Conservation (phyloP, 1,140 invertebrate genomes). For the Eulimnadia texana region DNA sequence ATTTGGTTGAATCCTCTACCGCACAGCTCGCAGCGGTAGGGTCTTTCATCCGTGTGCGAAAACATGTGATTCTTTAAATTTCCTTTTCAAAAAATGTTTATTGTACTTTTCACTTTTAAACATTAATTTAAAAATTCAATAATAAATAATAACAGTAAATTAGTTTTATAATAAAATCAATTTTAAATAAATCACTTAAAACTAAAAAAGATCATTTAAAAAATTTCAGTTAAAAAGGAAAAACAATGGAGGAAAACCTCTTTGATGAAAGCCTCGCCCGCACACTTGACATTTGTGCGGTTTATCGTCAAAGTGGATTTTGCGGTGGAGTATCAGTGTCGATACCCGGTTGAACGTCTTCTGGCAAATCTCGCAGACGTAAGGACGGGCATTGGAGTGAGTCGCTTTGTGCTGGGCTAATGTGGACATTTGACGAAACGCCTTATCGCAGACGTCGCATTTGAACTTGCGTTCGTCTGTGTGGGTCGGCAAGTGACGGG, state of each 20-base stretch:
- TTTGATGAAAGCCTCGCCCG: slow-evolving; percentile 60
- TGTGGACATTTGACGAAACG: slow-evolving; percentile 58
- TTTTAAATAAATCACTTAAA: slow-evolving; percentile 16
- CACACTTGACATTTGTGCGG: slow-evolving; percentile 55
- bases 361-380: slow-evolving; percentile 53
- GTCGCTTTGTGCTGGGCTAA: slow-evolving; percentile 57
- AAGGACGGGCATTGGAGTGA: slow-evolving; percentile 50
- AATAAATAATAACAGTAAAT: too few species aligned
- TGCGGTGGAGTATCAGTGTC: slow-evolving; percentile 55
- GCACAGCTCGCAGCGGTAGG: slow-evolving; percentile 63
- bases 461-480: slow-evolving; percentile 67
- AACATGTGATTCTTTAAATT: slow-evolving; percentile 55
- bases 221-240: slow-evolving; percentile 15
- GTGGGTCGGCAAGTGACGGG: slow-evolving; percentile 67
- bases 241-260: slow-evolving; percentile 44
- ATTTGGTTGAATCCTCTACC: slow-evolving; percentile 66
- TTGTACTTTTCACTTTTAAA: too few species aligned
- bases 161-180: too few species aligned
- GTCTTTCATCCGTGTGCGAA: slow-evolving; percentile 62
- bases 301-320: slow-evolving; percentile 54
- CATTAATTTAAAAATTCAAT: too few species aligned
- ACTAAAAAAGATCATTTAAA: too few species aligned
- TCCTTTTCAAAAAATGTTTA: too few species aligned
- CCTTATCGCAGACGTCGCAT: slow-evolving; percentile 59
- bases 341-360: slow-evolving; percentile 61